Conservation (phyloP, 2,888 invertebrate species). For the Lampropteryx suffumata region DNA sequence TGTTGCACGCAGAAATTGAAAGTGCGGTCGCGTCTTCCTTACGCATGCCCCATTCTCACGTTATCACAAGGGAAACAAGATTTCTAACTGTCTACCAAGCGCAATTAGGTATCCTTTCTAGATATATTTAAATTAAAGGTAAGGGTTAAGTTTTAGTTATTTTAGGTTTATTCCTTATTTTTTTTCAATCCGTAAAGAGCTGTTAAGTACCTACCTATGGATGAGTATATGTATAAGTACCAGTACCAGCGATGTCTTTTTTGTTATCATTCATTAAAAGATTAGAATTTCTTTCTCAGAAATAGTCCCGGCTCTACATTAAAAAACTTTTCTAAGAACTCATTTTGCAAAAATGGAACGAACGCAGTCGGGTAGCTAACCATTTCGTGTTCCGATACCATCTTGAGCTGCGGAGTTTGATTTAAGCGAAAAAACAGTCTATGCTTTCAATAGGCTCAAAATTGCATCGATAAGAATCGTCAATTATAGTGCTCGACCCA, state of each 20-base stretch:
- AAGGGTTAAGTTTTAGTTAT: too few species aligned
- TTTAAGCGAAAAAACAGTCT: conserved; percentile 47
- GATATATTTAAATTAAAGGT: too few species aligned
- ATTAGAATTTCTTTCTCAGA: conserved; percentile 13
- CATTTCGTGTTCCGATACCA: conserved; percentile 42
- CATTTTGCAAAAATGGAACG: conserved; percentile 24
- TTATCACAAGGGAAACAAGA: conserved; percentile 34
- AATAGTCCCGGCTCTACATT: conserved; percentile 24
- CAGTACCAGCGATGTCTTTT: too few species aligned
- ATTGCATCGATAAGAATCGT: conserved; percentile 45
- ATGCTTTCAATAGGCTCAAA: conserved; percentile 57
- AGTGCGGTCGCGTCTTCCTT: conserved; percentile 54
- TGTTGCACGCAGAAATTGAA: conserved; percentile 54
- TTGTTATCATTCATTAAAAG: conserved; percentile 3
- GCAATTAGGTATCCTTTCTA: too few species aligned
- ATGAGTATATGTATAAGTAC: too few species aligned
- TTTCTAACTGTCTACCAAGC: conserved; percentile 8
- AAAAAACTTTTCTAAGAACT: conserved; percentile 23
- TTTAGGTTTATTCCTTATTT: too few species aligned
- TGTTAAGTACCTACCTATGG: too few species aligned
- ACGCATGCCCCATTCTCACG: conserved; percentile 43
- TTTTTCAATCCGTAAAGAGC: too few species aligned
- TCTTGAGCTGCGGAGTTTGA: conserved; percentile 39
- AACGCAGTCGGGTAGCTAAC: conserved; percentile 25
- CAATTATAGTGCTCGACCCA: conserved; percentile 61